Evolutionary conservation across 2,797 vertebrate genomes (phyloP).

Genomic region (Parambassis ranga): DNA sequence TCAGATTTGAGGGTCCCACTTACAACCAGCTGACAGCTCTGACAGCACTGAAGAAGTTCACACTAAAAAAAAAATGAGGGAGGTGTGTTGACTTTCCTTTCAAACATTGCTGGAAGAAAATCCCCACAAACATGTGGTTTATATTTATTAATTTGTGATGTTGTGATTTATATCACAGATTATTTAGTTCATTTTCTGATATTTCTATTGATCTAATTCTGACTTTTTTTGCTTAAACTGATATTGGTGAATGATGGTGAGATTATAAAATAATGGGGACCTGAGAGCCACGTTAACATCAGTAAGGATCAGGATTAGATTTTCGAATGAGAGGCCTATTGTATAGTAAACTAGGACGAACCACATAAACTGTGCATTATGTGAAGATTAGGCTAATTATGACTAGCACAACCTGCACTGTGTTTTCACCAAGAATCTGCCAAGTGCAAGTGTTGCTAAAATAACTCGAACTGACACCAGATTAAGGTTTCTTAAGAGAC

Average conservation of each 20-base stretch:
- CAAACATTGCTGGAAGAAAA: not conserved
- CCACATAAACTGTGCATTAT: not conserved
- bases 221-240: too few species aligned
- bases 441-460: not conserved
- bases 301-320: too few species aligned
- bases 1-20: constrained; percentile 13
- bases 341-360: too few species aligned
- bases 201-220: too few species aligned
- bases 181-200: too few species aligned
- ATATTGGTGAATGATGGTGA: too few species aligned
- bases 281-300: too few species aligned
- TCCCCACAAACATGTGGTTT: not conserved
- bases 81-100: not conserved
- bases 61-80: not conserved
- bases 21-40: not conserved
- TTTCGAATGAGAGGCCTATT: too few species aligned
- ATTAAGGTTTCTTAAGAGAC: not conserved
- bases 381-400: not conserved
- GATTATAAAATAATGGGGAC: too few species aligned
- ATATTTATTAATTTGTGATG: too few species aligned
- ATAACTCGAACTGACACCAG: not conserved
- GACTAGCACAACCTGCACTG: too few species aligned
- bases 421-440: not conserved
- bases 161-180: too few species aligned
- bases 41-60: not conserved